A percentile compares a stretch with the other conserved stretches of the same genome.
Evolutionary conservation across 2,888 invertebrate species (phyloP).

Genomic region (Yponomeuta evonymella): DNA sequence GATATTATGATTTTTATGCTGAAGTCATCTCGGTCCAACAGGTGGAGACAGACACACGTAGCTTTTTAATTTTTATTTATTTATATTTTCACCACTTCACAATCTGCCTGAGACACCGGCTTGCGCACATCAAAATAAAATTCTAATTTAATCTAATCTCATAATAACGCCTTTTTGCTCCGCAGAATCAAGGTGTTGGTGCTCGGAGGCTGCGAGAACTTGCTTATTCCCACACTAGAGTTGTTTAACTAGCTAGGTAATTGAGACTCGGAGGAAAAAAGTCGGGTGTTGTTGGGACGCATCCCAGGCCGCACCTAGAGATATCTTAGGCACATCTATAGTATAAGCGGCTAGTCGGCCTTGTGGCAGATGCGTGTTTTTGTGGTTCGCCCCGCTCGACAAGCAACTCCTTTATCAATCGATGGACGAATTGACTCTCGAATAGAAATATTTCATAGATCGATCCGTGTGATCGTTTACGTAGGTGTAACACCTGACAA

Average conservation of each 20-base stretch:
- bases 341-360: slow-evolving; percentile 34
- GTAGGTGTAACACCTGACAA: not conserved
- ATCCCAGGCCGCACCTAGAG: not conserved
- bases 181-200: not conserved
- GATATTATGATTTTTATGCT: too few relatives aligned
- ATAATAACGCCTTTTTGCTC: not conserved
- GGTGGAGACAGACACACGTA: not conserved
- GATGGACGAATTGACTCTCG: not conserved
- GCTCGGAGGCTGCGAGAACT: not conserved
- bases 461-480: not conserved
- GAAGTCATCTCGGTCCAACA: not conserved
- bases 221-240: not conserved
- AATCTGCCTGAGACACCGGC: not conserved
- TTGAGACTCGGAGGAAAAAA: not conserved
- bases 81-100: not conserved
- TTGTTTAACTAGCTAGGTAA: not conserved
- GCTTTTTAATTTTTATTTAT: not conserved
- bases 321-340: not conserved
- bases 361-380: slow-evolving; percentile 36
- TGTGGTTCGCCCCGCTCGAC: slow-evolving; percentile 26
- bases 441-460: not conserved
- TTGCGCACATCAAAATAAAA: not conserved
- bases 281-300: not conserved
- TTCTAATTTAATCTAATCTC: not conserved
- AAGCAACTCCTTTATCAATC: not conserved